Evolutionary conservation across 2,888 invertebrate species (phyloP), one percentile per base, ranked within the genome.

Genomic region (Osmoderma eremita): DNA sequence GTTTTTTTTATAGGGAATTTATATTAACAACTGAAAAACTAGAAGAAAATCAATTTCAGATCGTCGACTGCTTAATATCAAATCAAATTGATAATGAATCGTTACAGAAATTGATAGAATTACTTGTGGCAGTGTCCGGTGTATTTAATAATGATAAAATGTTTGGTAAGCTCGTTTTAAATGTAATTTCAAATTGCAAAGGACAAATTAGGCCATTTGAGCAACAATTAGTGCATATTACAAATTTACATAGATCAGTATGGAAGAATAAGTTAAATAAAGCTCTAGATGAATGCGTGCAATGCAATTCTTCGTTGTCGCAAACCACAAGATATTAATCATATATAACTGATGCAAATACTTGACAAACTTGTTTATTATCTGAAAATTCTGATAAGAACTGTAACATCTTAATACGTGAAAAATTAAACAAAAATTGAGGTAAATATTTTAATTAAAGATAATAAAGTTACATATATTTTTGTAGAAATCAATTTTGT

Each of bases 41-140:
- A 4, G 48, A 45, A 0, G 30, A 48, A 13, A 30, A 45, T 17
- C 45, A 61, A 15, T 30, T 45, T 17, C 30, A 30, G 1, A 18
- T 61, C n/a, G 30, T 61, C 12, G 45, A 61, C 30, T 61, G 58
- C 17, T 36, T 61, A 18, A 15, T 61, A 17, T 61, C 58, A 30
- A 36, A 18, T 15, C 30, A 61, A 45, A 61, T 61, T 30, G 58
- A 61, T 30, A 10, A 24, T 0, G 58, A 61, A 48, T 45, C 58
- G 3, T 10, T 61, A n/a, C 48, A 61, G 10, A 61, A 61, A 24
- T 18, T 61, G 17, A 61, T 61, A 18, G 58, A 61, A 18, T 45
- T 61, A 30, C n/a, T 61, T 2, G 15, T 48, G 48, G 45, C 36
- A 10, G 10, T 36, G 15, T 61, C 58, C 3, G 17, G 45, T 17